These are phyloP conservation scores for Cyprinella venusta DNA, from an alignment of 2,797 vertebrate species.

Conservation along the genomic window DNA sequence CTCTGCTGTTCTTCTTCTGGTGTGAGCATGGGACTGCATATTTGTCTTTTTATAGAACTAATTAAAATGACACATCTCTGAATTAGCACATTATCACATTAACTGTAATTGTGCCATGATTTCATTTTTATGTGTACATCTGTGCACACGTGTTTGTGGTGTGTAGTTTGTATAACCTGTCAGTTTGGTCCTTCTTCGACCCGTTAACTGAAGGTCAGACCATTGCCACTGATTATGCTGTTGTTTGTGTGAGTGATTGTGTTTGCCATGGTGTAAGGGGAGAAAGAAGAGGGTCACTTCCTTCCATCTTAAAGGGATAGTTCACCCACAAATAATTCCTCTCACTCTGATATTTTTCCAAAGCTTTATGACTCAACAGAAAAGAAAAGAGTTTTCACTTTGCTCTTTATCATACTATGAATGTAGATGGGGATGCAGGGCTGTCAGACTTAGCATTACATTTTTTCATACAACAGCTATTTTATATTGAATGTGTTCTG, in stretches of 20 bases:
- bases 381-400: background rate
- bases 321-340: background rate
- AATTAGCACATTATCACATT: conserved; percentile 2
- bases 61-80: conserved; percentile 24
- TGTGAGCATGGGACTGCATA: background rate
- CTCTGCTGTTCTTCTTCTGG: background rate
- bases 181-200: background rate
- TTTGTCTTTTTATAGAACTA: conserved; percentile 28
- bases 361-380: background rate
- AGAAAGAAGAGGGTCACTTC: background rate
- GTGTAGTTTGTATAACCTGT: conserved; percentile 8
- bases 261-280: background rate
- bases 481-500: background rate
- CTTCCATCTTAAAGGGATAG: background rate
- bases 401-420: background rate
- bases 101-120: background rate
- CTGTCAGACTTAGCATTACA: background rate
- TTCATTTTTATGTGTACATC: background rate
- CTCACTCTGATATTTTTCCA: background rate
- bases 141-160: background rate
- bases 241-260: background rate
- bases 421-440: background rate
- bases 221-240: background rate
- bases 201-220: conserved; percentile 7
- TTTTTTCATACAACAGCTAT: background rate